These are phyloP conservation scores for Hylaeus volcanicus DNA, from an alignment of 1,140 invertebrate genomes.

Conservation along the genomic window DNA sequence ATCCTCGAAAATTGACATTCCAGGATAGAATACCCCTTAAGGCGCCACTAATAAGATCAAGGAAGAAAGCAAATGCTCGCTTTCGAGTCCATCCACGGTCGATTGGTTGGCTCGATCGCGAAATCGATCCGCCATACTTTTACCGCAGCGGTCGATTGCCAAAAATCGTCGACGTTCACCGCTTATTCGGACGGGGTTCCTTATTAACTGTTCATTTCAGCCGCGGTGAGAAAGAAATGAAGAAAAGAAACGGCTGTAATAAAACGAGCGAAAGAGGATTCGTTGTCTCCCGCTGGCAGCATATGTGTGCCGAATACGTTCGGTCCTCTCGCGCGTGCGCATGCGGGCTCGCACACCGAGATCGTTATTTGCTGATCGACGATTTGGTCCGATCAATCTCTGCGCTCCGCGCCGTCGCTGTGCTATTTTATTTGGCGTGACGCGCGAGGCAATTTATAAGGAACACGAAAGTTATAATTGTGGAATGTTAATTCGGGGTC, in stretches of 20 bases:
- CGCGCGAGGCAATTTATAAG: too few relatives aligned
- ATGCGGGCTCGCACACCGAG: not conserved
- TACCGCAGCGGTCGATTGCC: constrained; percentile 43
- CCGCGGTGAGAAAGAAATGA: not conserved
- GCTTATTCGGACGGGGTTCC: constrained; percentile 42
- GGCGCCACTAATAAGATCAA: not conserved
- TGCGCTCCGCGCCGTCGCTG: not conserved
- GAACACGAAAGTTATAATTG: too few relatives aligned
- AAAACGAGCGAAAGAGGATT: constrained; percentile 57
- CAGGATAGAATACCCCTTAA: too few relatives aligned
- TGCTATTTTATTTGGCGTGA: not conserved
- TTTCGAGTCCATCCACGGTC: constrained; percentile 46
- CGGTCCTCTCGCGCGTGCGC: not conserved
- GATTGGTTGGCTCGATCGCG: constrained; percentile 36
- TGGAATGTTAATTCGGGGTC: too few relatives aligned
- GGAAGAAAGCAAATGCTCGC: constrained; percentile 34
- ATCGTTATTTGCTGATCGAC: not conserved
- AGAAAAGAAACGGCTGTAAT: constrained; percentile 12
- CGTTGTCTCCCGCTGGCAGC: constrained; percentile 33
- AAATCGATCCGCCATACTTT: constrained; percentile 60
- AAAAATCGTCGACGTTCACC: constrained; percentile 39
- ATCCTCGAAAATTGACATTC: too few relatives aligned
- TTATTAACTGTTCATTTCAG: constrained; percentile 58
- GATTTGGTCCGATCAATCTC: constrained; percentile 20
- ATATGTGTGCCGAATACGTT: not conserved